Evolutionary conservation across 2,797 vertebrate species (phyloP), one percentile per base, ranked within the genome.

Genomic region (Gymnoscopelus braueri): DNA sequence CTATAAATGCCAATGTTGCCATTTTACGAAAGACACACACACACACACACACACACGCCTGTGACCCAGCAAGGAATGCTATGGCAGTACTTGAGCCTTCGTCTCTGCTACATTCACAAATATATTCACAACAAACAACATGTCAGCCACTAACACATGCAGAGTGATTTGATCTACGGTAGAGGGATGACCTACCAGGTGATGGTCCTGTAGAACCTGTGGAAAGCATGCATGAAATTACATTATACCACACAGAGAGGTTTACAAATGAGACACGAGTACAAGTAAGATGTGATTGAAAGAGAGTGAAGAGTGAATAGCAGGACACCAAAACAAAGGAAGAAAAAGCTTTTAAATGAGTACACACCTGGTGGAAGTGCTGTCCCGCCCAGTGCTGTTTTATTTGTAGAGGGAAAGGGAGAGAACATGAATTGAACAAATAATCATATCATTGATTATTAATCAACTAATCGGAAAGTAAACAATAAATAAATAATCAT

Each of bases 361-460:
- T 15, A 73, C 85, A 86, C 48, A 92, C 90, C 90, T 89, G 84
- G 74, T 88, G 84, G 74, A 78, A 82, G 10, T 15, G 71, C 23
- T 10, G 86, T 89, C 55, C 89, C 87, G 65, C 81, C 85, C 69
- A 88, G 8, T 7, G 81, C 88, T 87, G 78, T 82, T 77, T 32
- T 75, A 48, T 68, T 12, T 49, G 59, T 32, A 64, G 56, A 79
- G 23, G 75, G 7, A 54, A 61, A 26, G 51, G 5, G 15, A 53
- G 35, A 54, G 32, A 66, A 61, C 3, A 48, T 56, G 3, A 57
- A 60, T 35, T 44, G 39, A 44, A 44, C 39, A 44, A 8, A 44
- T 44, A 44, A 44, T 44, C 7, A 44, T 44, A 10, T 44, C 39
- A 44, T 10, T 44, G 39, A 44, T 44, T 44, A 10, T 44, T 44